phyloP scores from a whole-genome alignment of 2,797 vertebrate species.

The Tapera naevia region DNA sequence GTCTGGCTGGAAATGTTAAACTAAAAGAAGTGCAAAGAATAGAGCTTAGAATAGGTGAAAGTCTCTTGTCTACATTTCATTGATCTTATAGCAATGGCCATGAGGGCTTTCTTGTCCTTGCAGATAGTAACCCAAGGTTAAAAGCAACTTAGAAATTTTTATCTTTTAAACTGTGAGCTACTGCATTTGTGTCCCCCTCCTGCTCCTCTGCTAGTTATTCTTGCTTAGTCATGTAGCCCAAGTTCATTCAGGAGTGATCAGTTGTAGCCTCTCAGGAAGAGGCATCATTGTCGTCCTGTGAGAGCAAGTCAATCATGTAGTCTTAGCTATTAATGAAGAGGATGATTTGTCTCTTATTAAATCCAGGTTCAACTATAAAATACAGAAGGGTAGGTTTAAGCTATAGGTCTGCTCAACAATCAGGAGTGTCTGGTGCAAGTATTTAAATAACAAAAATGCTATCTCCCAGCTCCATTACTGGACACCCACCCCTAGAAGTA shows the following conservation, averaged over 20 bases:
- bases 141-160: not conserved
- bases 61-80: not conserved
- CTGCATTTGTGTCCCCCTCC: not conserved
- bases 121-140: not conserved
- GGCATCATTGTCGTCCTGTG: not conserved
- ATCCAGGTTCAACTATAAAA: not conserved
- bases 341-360: not conserved
- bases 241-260: slow-evolving; percentile 29
- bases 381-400: not conserved
- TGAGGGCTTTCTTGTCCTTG: not conserved
- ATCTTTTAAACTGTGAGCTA: not conserved
- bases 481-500: not conserved
- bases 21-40: not conserved
- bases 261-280: slow-evolving; percentile 15
- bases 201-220: not conserved
- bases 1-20: not conserved
- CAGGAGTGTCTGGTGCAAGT: not conserved
- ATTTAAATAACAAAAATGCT: not conserved
- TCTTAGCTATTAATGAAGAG: not conserved
- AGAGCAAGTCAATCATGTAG: not conserved
- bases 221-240: not conserved
- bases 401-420: not conserved
- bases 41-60: not conserved
- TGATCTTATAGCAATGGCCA: not conserved
- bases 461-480: not conserved